These are phyloP conservation scores for Drosophila subquinaria DNA, from an alignment of 2,888 invertebrate species.

Conservation along the genomic window DNA sequence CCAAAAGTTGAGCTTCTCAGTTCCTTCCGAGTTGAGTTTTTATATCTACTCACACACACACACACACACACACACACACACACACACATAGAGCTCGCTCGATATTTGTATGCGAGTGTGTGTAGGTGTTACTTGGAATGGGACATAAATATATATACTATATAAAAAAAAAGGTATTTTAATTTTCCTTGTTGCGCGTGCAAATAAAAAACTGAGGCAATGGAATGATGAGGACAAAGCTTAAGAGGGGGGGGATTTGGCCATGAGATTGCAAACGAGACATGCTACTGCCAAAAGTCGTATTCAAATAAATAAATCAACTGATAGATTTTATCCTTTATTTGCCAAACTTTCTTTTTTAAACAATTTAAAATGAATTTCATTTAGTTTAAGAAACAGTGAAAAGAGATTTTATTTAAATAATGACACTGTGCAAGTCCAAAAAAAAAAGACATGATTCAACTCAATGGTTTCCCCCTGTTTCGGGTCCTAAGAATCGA, in stretches of 20 bases:
- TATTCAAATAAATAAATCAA: too few relatives aligned
- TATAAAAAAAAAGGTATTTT: background rate
- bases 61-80: background rate
- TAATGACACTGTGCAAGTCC: too few relatives aligned
- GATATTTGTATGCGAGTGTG: background rate
- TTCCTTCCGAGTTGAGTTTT: constrained; percentile 21
- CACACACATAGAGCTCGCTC: background rate
- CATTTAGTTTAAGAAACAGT: too few relatives aligned
- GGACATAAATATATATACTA: background rate
- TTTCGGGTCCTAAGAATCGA: too few relatives aligned
- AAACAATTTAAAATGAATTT: too few relatives aligned
- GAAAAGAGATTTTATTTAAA: too few relatives aligned
- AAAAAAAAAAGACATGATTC: too few relatives aligned
- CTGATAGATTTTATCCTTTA: background rate
- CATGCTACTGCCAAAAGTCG: too few relatives aligned
- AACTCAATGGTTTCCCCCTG: too few relatives aligned
- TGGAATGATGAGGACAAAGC: background rate
- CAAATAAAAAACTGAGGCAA: background rate
- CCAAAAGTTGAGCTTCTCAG: constrained; percentile 14
- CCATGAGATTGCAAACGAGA: background rate
- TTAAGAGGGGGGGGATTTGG: background rate
- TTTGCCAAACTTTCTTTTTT: background rate
- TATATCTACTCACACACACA: background rate
- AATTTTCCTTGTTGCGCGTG: background rate
- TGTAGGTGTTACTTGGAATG: background rate